Base-by-base conservation (phyloP, 1,140 invertebrate species). In the Brachionus sp. region DNA sequence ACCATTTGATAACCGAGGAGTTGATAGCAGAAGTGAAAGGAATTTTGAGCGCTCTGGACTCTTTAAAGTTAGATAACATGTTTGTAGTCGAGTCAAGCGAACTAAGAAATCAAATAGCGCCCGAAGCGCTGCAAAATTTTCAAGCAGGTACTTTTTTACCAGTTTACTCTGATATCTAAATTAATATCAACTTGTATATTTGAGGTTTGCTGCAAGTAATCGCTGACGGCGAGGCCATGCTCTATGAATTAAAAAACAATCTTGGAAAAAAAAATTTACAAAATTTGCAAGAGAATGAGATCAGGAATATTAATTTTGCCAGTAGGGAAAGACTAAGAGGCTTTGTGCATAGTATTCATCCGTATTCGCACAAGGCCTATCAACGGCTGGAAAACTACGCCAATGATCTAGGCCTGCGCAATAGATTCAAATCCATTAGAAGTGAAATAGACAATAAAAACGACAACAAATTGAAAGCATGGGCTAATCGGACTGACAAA, bases 1-100 rank as follows among this genome's bases (percentile, higher is more conserved):
- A 75, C 10, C 70, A 75, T 23, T 3, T 35, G 12, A 33, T 75
- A 10, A 75, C 37, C 19, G 39, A 75, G 29, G 70, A 75, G 4
- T 12, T 75, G 25, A 44, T 75, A 29, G 70, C 25, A 6, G 70
- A 75, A 75, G 25, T 75, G 13, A 44, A 46, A 7, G 70, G 70
- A 75, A 46, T 75, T 42, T 23, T 75, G 10, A 75, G 70, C 25
- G 70, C 70, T 33, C 25, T 75, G 23, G 70, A 75, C 39, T 75
- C 70, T 10, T 75, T 75, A 25, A 75, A 75, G 5, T 25, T 75
- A 29, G 70, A 75, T 25, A 75, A 75, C 23, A 75, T 75, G 70
- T 75, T 75, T 46, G 37, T 75, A 7, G 19, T 13, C 9, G n/a
- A 75, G 39, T 75, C 70, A 5, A 29, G 10, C 13, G 70, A 44